A percentile compares a stretch with the other conserved stretches of the same genome.
Evolutionary conservation across 2,797 vertebrate genomes (phyloP).

Genomic region (Moxostoma hubbsi): DNA sequence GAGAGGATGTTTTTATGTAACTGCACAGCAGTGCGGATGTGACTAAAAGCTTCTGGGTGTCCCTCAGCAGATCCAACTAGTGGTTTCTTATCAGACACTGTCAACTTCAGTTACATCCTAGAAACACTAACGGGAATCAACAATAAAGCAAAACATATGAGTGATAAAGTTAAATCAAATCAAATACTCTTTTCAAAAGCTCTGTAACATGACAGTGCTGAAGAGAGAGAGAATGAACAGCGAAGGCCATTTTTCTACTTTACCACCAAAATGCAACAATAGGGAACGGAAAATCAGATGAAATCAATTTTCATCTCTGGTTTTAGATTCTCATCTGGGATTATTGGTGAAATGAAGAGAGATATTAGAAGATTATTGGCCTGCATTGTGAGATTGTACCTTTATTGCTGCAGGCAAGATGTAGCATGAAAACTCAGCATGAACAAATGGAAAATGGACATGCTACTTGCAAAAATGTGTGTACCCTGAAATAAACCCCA

Average conservation of each 20-base stretch:
- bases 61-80: constrained; percentile 52
- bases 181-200: constrained; percentile 45
- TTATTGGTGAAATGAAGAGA: not conserved
- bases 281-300: constrained; percentile 7
- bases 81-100: constrained; percentile 50
- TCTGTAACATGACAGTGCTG: not conserved
- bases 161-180: constrained; percentile 18
- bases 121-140: constrained; percentile 34
- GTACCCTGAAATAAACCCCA: not conserved
- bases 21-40: constrained; percentile 3
- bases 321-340: constrained; percentile 1
- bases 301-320: constrained; percentile 40
- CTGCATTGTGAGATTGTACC: not conserved
- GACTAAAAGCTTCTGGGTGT: constrained; percentile 35
- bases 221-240: not conserved
- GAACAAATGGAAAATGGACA: no score
- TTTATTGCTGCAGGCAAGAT: not conserved
- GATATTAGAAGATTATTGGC: constrained; percentile 14
- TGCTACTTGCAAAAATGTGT: not conserved
- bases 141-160: constrained; percentile 61
- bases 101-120: constrained; percentile 60
- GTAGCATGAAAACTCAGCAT: not conserved
- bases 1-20: constrained; percentile 7
- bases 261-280: not conserved
- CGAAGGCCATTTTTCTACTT: not conserved